Evolutionary conservation across 2,888 invertebrate genomes (phyloP).

Genomic region (Orthosia gothica): DNA sequence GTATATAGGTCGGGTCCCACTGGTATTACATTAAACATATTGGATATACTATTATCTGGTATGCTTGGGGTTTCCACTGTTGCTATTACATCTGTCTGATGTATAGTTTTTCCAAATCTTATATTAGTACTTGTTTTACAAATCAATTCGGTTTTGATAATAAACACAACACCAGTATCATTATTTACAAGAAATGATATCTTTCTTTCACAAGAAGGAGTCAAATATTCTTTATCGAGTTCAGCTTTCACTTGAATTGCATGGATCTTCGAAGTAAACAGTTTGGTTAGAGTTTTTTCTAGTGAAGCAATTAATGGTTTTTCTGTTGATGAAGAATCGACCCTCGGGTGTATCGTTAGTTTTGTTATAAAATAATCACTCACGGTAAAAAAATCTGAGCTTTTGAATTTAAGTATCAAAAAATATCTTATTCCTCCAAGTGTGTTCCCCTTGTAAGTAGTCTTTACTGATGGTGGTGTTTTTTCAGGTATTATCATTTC

Average conservation of each 20-base stretch:
- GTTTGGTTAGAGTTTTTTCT: constrained; percentile 33
- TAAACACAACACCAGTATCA: constrained; percentile 22
- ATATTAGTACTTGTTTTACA: constrained; percentile 21
- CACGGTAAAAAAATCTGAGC: background rate
- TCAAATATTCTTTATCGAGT: constrained; percentile 44
- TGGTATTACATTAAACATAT: constrained; percentile 33
- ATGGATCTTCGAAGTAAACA: constrained; percentile 26
- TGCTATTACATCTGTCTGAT: constrained; percentile 23
- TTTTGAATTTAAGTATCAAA: constrained; percentile 46
- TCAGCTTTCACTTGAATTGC: constrained; percentile 32
- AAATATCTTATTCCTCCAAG: constrained; percentile 32
- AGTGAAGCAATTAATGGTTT: constrained; percentile 25
- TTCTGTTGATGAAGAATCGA: constrained; percentile 12
- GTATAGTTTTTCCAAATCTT: background rate
- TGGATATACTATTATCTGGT: constrained; percentile 39
- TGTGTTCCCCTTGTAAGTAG: background rate
- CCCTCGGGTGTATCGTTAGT: constrained; percentile 17
- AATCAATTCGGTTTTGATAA: constrained; percentile 36
- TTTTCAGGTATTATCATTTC: constrained; percentile 44
- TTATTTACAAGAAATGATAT: constrained; percentile 28
- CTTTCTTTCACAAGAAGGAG: constrained; percentile 19
- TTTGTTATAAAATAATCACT: constrained; percentile 13
- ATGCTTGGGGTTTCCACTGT: constrained; percentile 24
- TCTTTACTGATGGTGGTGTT: constrained; percentile 38
- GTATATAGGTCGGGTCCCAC: constrained; percentile 20